Evolutionary conservation across 2,888 invertebrate species (phyloP), one percentile per base, ranked within the genome.

Genomic region (Amblyteles armatorius): DNA sequence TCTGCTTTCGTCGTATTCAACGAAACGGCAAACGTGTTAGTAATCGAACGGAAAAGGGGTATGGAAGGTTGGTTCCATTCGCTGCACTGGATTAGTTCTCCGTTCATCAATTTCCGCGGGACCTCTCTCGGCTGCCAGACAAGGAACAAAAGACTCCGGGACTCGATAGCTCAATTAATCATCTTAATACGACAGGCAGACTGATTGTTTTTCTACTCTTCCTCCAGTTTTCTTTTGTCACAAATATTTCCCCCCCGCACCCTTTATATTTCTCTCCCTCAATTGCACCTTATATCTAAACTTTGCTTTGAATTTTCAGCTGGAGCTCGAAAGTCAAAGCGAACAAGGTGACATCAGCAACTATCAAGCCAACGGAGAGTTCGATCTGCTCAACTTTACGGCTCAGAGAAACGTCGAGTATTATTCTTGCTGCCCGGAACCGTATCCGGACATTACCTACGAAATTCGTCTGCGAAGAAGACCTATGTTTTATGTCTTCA

Each of bases 321-420:
- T 97, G 91, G 97, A 97, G 91, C 93, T 98, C 71, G 95, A 96
- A 87, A 96, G 97, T 90, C 97, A 97, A 91, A 96, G 97, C 76
- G 96, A 97, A 91, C 96, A 96, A 91, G 98, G 98, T 0, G 98
- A 98, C 94, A 96, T 97, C 73, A 97, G 97, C 88, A 98, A 98
- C 94, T 98, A 98, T 94, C 97, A 98, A 92, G 96, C 97, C n/a
- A 98, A 98, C 93, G 98, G 98, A 0, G 98, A 98, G 94, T 98
- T 98, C 94, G 97, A 97, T 92, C 94, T 98, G 88, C 95, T 97
- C 86, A 96, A 96, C 92, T 97, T 97, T 92, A 96, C 96, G 0
- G 96, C 97, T 0, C 95, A 95, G 85, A 95, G 96, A 87, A 96
- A 97, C 94, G 95, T 96, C 82, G 96, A 97, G 92, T 96, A 95